Base-by-base conservation (phyloP, 2,888 invertebrate genomes). In the Crossocerus cetratus region DNA sequence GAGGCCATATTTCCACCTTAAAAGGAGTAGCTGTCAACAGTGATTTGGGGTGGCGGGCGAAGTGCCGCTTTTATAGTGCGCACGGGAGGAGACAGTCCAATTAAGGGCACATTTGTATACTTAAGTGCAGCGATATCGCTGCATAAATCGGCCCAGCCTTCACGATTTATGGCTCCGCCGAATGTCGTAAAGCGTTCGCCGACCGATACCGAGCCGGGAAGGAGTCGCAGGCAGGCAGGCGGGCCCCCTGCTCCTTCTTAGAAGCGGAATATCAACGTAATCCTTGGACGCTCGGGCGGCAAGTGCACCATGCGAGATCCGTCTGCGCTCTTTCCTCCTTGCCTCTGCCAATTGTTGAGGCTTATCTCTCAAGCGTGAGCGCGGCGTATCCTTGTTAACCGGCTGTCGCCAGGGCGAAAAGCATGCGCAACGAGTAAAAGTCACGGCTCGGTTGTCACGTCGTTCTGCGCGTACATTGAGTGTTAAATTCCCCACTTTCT, bases 61-160 rank as follows among this genome's bases (percentile, higher is more conserved):
- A 76, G 68, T 74, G 78, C 83, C 79, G 83, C 79, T 81, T 81
- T 81, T 83, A 81, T 80, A 77, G 78, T 76, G 74, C 77, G 71
- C 76, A 82, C 80, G 76, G 77, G 75, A 81, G 78, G 80, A 84
- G 83, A 84, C 83, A 81, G 86, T 84, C 86, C 85, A 87, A 87
- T 87, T 87, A 87, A 86, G 84, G 84, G 82, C 83, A 82, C 86
- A 86, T 85, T 86, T 85, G 86, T 86, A 84, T 78, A 81, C 76
- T 86, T 83, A 85, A 84, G 83, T 84, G 83, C 83, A 77, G 74
- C 78, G 83, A 86, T 86, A 86, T 87, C 83, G 83, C 78, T 83
- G 78, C 81, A 83, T 85, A 86, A 85, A 86, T 86, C 86, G 84
- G 80, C 72, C 76, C 69, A 72, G 69, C 73, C 72, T 59, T 69